Evolutionary conservation across 2,797 vertebrate species (phyloP), one percentile per base, ranked within the genome.

Genomic region (Pseudochaenichthys georgianus): DNA sequence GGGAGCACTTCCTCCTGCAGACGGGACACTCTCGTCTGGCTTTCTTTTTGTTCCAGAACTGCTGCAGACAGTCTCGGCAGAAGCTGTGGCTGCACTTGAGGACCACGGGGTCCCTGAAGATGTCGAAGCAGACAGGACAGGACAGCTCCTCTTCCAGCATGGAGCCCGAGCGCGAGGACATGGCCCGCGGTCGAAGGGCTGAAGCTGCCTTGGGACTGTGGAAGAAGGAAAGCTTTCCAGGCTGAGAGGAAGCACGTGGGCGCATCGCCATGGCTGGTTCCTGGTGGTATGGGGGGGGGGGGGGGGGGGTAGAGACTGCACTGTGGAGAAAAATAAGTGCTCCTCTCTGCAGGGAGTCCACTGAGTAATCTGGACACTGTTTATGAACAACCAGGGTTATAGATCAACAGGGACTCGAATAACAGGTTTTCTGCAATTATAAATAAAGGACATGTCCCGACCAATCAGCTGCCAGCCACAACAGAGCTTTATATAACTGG

Each of bases 1-100:
- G 83, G 5, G 95, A 95, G 76, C 93, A 94, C 83, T 93, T 95
- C 41, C 73, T 91, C 80, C 95, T 87, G 90, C 95, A 96, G 77
- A 95, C 64, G 0, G 95, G 95, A 80, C 95, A 96, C 85, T 96
- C 95, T 0, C 95, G 94, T 58, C 89, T 70, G 64, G 91, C 72
- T 43, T 91, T 90, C 80, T 93, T 95, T 88, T 93, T 94, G 87
- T 80, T 95, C 95, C 95, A 96, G 91, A 95, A 95, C 75, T 93
- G 89, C 87, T 92, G 92, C 64, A 96, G 92, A 53, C 95, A 96
- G 61, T 70, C 75, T 6, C 92, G 88, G 86, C 95, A 96, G 92
- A 96, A 95, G 83, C 94, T 96, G 93, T 96, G 95, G 91, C 93
- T 96, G 88, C 95, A 96, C 77, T 95, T 94, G 3, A 96, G 94